phyloP scores from a whole-genome alignment of 2,888 invertebrate genomes.

The Tachina lurida region DNA sequence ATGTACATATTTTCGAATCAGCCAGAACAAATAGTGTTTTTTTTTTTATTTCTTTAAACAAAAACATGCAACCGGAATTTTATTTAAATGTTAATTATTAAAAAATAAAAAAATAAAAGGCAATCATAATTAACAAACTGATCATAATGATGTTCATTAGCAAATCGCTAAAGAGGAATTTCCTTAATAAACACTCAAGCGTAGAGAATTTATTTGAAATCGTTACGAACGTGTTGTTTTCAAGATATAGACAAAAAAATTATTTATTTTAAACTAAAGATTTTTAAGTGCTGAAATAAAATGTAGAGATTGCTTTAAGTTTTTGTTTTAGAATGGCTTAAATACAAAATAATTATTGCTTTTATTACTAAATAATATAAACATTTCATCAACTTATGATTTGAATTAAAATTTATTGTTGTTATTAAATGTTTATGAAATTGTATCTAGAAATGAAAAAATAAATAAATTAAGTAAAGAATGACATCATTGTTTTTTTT shows the following conservation, averaged over 20 bases:
- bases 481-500: conserved; percentile 51
- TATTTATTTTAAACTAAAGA: background rate
- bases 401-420: conserved; percentile 18
- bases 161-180: conserved; percentile 63
- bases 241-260: conserved; percentile 8
- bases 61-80: conserved; percentile 60
- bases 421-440: conserved; percentile 24
- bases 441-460: conserved; percentile 20
- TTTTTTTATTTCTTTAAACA: background rate
- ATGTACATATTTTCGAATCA: background rate
- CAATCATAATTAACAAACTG: conserved; percentile 48
- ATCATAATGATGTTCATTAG: conserved; percentile 57
- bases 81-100: conserved; percentile 53
- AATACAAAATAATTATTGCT: conserved; percentile 42
- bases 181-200: conserved; percentile 69
- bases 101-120: conserved; percentile 31
- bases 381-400: conserved; percentile 44
- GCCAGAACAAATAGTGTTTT: background rate
- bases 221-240: background rate
- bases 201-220: conserved; percentile 60
- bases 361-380: conserved; percentile 45
- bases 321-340: conserved; percentile 38
- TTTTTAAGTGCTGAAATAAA: conserved; percentile 36
- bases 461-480: conserved; percentile 28
- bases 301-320: background rate